Percentiles rank a stretch among this genome's conserved stretches.
These are phyloP conservation scores for Halichoeres trimaculatus DNA, from an alignment of 2,113 vertebrate species.

Conservation along the genomic window DNA sequence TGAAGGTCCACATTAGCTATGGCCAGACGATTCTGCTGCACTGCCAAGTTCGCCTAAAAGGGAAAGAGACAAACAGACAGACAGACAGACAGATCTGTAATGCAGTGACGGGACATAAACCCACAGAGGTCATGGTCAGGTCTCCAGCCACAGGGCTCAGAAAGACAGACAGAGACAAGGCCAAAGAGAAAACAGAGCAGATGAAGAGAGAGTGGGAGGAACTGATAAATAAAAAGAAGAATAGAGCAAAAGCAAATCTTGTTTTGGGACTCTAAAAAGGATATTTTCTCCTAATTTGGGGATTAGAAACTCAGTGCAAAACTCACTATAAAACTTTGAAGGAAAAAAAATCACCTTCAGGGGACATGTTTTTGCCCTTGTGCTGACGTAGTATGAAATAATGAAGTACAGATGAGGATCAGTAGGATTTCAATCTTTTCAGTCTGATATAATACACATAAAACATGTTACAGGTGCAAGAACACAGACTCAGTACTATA, in stretches of 20 bases:
- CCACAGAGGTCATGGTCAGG: neutral
- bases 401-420: neutral
- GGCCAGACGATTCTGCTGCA: slow-evolving; percentile 71
- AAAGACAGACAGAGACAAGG: neutral
- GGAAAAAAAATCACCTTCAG: no score
- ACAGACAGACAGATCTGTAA: slow-evolving; percentile 1
- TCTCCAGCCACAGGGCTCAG: neutral
- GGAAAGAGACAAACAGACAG: neutral
- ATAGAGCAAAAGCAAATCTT: neutral
- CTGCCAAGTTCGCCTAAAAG: slow-evolving; percentile 72
- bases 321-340: neutral
- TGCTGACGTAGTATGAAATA: neutral
- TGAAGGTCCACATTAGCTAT: slow-evolving; percentile 70
- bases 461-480: neutral
- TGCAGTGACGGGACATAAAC: neutral
- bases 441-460: neutral
- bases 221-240: neutral
- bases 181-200: neutral
- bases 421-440: neutral
- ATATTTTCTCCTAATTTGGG: neutral
- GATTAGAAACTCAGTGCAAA: neutral
- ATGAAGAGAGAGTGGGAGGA: no score
- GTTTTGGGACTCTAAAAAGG: neutral
- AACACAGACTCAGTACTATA: neutral
- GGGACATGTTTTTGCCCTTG: neutral